Base-by-base conservation (phyloP, 2,113 vertebrate genomes). In the Axis porcinus region DNA sequence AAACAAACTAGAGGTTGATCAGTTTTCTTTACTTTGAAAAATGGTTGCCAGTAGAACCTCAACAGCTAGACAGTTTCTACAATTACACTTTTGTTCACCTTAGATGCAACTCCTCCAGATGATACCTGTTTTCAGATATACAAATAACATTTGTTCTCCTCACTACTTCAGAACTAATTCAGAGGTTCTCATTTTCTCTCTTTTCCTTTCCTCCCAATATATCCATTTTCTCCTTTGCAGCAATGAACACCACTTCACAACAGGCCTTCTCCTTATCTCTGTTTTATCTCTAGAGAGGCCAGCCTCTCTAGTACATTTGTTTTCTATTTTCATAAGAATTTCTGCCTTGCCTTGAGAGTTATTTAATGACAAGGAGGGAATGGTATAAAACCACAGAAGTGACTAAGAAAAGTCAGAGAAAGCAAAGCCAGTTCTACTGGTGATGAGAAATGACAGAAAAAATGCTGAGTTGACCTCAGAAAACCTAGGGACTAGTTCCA, bases 401-500 rank as follows among this genome's bases (percentile, higher is more conserved):
- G 55, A 96, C 86, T 30, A 94, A 84, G 57, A 83, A 86, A 86
- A 47, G 21, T 64, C n/a, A 97, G 40, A 82, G 50, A 87, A 94
- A 91, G 78, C 67, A 83, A 93, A 95, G 33, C 3, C 76, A 70
- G 52, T 79, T 52, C 30, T 58, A 25, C 8, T 12, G 54, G 47
- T 30, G 50, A 19, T 79, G 43, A 86, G 40, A 64, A 95, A 92
- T 15, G 25, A 67, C 1, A 87, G 70, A 95, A 50, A 70, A 74
- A 94, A 94, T 58, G 13, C 23, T 25, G 36, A 40, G 21, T 2
- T 60, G 79, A 89, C 93, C 74, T 76, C 45, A 83, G 76, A 84
- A 96, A 93, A 70, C 13, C 19, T 54, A 21, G 12, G 28, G 28
- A 52, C 14, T 8, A 11, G 17, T 52, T 21, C 91, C 89, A 52